Percentiles rank a stretch among this genome's conserved stretches.
Conservation (phyloP, 2,113 vertebrate genomes). For the Ictalurus furcatus region DNA sequence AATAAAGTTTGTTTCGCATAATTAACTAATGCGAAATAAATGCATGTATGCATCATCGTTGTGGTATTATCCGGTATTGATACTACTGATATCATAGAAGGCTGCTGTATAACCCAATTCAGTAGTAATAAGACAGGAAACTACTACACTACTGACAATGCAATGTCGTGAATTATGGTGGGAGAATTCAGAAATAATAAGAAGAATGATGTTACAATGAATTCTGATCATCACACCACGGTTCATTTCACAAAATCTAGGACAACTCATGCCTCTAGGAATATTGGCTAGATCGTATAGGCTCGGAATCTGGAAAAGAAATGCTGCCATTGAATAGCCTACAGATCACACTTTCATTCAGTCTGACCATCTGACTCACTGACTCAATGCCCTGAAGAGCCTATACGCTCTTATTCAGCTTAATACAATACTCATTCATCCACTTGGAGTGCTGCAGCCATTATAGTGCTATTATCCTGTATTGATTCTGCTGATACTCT, state of each 20-base stretch:
- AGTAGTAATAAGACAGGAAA: background rate
- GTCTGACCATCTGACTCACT: constrained; percentile 23
- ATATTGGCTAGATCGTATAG: background rate
- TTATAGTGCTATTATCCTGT: background rate
- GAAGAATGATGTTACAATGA: background rate
- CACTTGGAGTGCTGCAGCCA: background rate
- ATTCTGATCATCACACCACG: background rate
- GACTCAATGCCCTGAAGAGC: background rate
- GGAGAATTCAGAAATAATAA: background rate
- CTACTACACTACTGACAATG: background rate
- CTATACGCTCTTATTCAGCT: background rate
- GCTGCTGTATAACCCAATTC: background rate
- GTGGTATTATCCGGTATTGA: background rate
- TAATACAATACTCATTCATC: constrained; percentile 9
- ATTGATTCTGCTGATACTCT: background rate
- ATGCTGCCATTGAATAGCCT: background rate
- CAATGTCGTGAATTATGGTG: background rate
- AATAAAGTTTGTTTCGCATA: background rate
- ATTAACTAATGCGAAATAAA: background rate
- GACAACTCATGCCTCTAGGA: background rate
- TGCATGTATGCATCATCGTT: background rate
- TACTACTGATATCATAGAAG: background rate
- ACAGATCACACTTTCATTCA: constrained; percentile 4
- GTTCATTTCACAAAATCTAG: background rate
- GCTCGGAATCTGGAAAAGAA: background rate